Evolutionary conservation across 1,140 invertebrate genomes (phyloP).

Genomic region (Drosophila nannoptera): DNA sequence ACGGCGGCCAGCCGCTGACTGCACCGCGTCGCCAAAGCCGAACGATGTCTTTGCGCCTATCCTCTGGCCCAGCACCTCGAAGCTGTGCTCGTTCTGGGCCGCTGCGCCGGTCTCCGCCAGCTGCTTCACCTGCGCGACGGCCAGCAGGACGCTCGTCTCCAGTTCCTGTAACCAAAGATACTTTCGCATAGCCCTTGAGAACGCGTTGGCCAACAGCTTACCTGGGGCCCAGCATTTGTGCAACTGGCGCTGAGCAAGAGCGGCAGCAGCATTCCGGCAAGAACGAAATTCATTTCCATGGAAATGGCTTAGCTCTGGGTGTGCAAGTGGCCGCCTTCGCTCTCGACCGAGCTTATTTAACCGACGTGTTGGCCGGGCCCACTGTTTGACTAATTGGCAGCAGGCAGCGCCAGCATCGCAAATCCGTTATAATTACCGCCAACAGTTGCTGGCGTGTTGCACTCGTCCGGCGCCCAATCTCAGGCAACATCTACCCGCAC

Average conservation of each 20-base stretch:
- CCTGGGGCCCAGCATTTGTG: conserved; percentile 19
- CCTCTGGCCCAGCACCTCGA: conserved; percentile 51
- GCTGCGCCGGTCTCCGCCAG: conserved; percentile 53
- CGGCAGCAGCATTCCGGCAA: background rate
- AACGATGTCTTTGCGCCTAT: conserved; percentile 29
- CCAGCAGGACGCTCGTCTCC: conserved; percentile 45
- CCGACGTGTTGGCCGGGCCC: background rate
- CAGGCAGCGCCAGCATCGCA: background rate
- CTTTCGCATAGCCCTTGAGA: too few relatives aligned
- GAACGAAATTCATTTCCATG: conserved; percentile 12
- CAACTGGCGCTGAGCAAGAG: conserved; percentile 11
- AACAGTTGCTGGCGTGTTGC: conserved; percentile 11
- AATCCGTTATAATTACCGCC: conserved; percentile 5
- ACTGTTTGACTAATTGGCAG: conserved; percentile 26
- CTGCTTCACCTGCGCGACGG: conserved; percentile 47
- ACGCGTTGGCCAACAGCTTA: background rate
- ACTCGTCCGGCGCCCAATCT: conserved; percentile 18
- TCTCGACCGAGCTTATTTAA: conserved; percentile 24
- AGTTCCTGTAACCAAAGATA: conserved; percentile 43
- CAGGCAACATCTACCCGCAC: conserved; percentile 21
- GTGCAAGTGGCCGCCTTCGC: background rate
- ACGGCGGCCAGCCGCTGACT: conserved; percentile 9
- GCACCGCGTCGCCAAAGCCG: conserved; percentile 58
- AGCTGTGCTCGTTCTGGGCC: conserved; percentile 26
- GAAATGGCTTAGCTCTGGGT: background rate